Conservation (phyloP, 2,113 vertebrate species). For the Hippocampus mohnikei region DNA sequence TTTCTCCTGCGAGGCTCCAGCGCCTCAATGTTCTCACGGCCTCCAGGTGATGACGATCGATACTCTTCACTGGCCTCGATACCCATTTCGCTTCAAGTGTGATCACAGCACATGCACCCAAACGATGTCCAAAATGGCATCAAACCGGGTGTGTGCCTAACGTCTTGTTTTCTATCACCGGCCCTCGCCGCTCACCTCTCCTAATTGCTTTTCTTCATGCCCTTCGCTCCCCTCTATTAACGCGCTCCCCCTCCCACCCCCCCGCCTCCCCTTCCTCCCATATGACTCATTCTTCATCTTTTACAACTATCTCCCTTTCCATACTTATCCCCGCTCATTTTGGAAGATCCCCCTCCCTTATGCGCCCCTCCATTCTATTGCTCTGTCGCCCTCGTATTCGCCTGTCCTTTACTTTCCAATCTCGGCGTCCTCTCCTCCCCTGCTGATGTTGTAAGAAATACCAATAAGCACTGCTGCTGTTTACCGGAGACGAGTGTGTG, state of each 20-base stretch:
- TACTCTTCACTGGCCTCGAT: slow-evolving; percentile 35
- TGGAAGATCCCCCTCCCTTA: slow-evolving; percentile 8
- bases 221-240: slow-evolving; percentile 8
- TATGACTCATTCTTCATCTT: slow-evolving; percentile 1
- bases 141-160: not conserved
- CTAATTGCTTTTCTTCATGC: slow-evolving; percentile 33
- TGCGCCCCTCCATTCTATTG: slow-evolving; percentile 9
- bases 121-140: slow-evolving; percentile 16
- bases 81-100: slow-evolving; percentile 27
- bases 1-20: slow-evolving; percentile 12
- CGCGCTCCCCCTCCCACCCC: not conserved
- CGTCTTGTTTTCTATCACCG: slow-evolving; percentile 13
- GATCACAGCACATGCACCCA: slow-evolving; percentile 20
- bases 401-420: slow-evolving; percentile 30
- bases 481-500: slow-evolving; percentile 38
- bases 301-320: not conserved
- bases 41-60: slow-evolving; percentile 9
- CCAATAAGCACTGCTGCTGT: slow-evolving; percentile 72
- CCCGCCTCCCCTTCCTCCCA: not conserved
- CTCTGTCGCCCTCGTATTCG: slow-evolving; percentile 1
- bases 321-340: not conserved
- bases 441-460: slow-evolving; percentile 81
- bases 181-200: slow-evolving; percentile 14
- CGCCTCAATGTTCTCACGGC: slow-evolving; percentile 13
- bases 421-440: slow-evolving; percentile 10